Base-by-base conservation (phyloP, 1,140 invertebrate species). In the Archegozetes longisetosus region DNA sequence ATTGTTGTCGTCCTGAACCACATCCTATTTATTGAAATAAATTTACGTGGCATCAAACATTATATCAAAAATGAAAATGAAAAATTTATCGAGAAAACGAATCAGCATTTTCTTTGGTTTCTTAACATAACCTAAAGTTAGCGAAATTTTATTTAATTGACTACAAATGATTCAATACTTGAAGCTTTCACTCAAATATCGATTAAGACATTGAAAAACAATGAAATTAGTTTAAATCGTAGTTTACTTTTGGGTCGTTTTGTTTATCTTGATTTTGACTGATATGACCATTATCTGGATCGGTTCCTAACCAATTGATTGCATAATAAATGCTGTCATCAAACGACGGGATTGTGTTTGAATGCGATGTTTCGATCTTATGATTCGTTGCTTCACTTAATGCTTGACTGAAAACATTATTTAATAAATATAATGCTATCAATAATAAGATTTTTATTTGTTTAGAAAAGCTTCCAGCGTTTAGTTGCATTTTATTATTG, bases 1-100 rank as follows among this genome's bases (percentile, higher is more conserved):
- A 32, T 67, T 64, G 32, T 72, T 68, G 17, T 65, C 64, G 56
- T 65, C 62, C 32, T 72, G 20, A 22, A 22, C 50, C 24, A 20
- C 50, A 22, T 51, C 50, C 50, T 51, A 22, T n/a, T n/a, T n/a
- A n/a, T n/a, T n/a, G n/a, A n/a, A n/a, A n/a, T n/a, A n/a, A n/a
- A n/a, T n/a, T n/a, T n/a, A n/a, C n/a, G n/a, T n/a, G n/a, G n/a
- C n/a, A n/a, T n/a, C n/a, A n/a, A n/a, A n/a, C n/a, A n/a, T n/a
- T n/a, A n/a, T n/a, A n/a, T n/a, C n/a, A n/a, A n/a, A n/a, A n/a
- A n/a, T n/a, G n/a, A n/a, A n/a, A n/a, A n/a, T n/a, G n/a, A n/a
- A n/a, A n/a, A n/a, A n/a, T n/a, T n/a, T n/a, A n/a, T n/a, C n/a
- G n/a, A n/a, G n/a, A n/a, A n/a, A n/a, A n/a, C n/a, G n/a, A n/a